These are phyloP conservation scores for Rhynchotus rufescens DNA, from an alignment of 2,797 vertebrate genomes.

Conservation along the genomic window DNA sequence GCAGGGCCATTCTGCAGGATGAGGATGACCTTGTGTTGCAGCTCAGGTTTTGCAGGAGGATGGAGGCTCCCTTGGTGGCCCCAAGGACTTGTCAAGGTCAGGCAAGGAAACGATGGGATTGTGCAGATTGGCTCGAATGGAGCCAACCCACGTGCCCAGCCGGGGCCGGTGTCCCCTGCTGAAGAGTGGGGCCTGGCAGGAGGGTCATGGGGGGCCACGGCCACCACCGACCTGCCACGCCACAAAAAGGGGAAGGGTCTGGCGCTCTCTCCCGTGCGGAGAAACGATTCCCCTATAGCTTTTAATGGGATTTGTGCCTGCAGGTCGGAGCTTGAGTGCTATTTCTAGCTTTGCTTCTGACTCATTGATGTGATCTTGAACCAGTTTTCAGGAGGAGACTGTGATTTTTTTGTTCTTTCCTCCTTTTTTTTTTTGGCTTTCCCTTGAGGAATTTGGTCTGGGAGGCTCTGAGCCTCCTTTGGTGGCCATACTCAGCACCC, in stretches of 20 bases:
- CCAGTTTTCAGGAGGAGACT: slow-evolving; percentile 65
- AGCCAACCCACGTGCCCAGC: rapidly evolving
- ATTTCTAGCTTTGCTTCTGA: slow-evolving; percentile 70
- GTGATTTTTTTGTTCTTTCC: neutral
- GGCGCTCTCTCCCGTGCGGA: neutral
- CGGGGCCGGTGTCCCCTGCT: too few species aligned
- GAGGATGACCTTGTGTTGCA: neutral
- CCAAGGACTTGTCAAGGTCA: rapidly evolving
- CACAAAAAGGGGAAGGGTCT: neutral
- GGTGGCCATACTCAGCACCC: neutral
- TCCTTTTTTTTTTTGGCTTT: neutral
- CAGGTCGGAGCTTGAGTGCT: slow-evolving; percentile 67
- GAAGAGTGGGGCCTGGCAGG: neutral
- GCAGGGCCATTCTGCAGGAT: rapidly evolving
- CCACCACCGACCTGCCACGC: neutral
- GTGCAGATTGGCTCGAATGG: rapidly evolving
- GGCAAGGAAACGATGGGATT: rapidly evolving
- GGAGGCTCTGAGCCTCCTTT: slow-evolving; percentile 4
- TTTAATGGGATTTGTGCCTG: slow-evolving; percentile 64
- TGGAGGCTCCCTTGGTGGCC: rapidly evolving
- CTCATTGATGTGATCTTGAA: slow-evolving; percentile 72
- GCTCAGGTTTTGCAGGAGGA: neutral
- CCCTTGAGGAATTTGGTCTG: slow-evolving; percentile 4
- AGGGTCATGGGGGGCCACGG: rapidly evolving
- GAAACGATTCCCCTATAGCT: slow-evolving; percentile 19